Evolutionary conservation across 2,113 vertebrate species (phyloP).

Genomic region (Nesogale talazaci): DNA sequence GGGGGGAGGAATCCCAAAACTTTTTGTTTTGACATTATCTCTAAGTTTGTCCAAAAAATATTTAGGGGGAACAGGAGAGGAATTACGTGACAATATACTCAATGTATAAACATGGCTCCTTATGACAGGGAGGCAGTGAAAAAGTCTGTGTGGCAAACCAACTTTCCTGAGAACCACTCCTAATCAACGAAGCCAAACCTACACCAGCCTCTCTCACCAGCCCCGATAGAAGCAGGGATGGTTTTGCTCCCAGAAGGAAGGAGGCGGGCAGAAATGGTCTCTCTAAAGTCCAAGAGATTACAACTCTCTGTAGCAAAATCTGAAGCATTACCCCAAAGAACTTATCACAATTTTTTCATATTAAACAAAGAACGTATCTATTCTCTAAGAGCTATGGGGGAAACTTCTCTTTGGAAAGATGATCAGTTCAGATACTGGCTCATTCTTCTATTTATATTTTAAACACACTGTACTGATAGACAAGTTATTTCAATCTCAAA

Average conservation of each 20-base stretch:
- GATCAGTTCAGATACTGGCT: conserved; percentile 12
- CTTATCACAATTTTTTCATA: conserved; percentile 22
- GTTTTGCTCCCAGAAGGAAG: neutral
- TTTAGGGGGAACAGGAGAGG: conserved; percentile 49
- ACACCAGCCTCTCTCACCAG: neutral
- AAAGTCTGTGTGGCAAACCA: conserved; percentile 16
- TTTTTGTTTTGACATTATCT: too few species aligned
- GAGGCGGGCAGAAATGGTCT: neutral
- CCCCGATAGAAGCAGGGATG: neutral
- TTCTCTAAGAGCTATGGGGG: neutral
- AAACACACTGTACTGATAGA: conserved; percentile 37
- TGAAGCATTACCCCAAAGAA: conserved; percentile 31
- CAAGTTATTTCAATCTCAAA: conserved; percentile 61
- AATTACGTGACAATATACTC: conserved; percentile 27
- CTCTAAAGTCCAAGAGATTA: conserved; percentile 17
- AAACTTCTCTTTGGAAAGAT: conserved; percentile 47
- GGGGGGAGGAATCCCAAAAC: neutral
- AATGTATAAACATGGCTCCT: conserved; percentile 18
- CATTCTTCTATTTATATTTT: conserved; percentile 61
- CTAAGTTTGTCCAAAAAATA: conserved; percentile 15
- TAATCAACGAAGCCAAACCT: neutral
- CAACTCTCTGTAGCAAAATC: neutral
- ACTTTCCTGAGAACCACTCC: neutral
- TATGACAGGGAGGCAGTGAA: neutral
- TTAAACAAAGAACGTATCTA: conserved; percentile 10